Evolutionary conservation across 30 jellyfish, hydroid and myxozoan species (phyloP).

Genomic region (Turritopsis rubra): DNA sequence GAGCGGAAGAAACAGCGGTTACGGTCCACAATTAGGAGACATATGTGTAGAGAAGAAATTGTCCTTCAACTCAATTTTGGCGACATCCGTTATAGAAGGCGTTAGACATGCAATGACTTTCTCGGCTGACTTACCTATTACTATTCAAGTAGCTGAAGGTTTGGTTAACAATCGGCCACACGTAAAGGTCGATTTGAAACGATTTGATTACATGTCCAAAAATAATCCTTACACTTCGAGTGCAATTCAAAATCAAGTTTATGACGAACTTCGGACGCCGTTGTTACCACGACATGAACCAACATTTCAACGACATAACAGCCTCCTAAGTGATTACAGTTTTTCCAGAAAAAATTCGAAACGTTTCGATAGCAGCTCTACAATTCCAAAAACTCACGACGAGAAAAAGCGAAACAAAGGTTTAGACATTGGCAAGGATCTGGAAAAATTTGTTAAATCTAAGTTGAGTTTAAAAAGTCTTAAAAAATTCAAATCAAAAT

Average conservation of each 20-base stretch:
- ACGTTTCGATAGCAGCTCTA: neutral
- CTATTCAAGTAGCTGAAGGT: slow-evolving; percentile 61
- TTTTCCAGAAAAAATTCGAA: slow-evolving; percentile 11
- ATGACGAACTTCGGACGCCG: slow-evolving; percentile 30
- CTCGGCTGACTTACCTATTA: slow-evolving; percentile 76
- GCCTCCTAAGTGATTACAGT: neutral
- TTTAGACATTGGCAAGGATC: slow-evolving; percentile 19
- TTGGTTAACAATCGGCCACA: slow-evolving; percentile 29
- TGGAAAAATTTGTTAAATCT: slow-evolving; percentile 27
- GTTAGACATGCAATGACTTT: slow-evolving; percentile 64
- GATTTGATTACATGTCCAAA: slow-evolving; percentile 10
- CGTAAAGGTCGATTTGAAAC: slow-evolving; percentile 4
- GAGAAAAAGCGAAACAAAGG: neutral
- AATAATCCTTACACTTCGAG: slow-evolving; percentile 23
- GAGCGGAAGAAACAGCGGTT: slow-evolving; percentile 43
- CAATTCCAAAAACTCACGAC: neutral
- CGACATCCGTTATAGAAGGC: slow-evolving; percentile 61
- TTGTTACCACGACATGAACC: slow-evolving; percentile 2
- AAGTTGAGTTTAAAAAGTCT: slow-evolving; percentile 31
- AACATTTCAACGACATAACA: neutral
- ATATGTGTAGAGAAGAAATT: slow-evolving; percentile 27
- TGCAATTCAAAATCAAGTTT: slow-evolving; percentile 20
- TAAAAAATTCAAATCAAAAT: slow-evolving; percentile 20
- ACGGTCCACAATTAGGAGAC: slow-evolving; percentile 69
- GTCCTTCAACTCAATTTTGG: slow-evolving; percentile 40